A percentile compares a stretch with the other conserved stretches of the same genome.
phyloP scores from a whole-genome alignment of 2,888 invertebrate genomes.

The Troides aeacus region DNA sequence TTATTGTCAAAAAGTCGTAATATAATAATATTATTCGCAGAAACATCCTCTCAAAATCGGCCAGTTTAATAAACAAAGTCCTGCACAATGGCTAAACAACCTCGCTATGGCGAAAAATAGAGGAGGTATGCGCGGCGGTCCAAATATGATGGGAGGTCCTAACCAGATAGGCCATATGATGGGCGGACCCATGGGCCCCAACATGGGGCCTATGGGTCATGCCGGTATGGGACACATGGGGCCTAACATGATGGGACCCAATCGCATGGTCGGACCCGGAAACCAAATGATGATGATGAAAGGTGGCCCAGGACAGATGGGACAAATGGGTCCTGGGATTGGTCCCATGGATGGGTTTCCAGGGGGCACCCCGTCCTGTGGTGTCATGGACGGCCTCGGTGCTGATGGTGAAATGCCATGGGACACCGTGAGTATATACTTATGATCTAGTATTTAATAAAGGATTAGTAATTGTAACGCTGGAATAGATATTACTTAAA shows the following conservation, averaged over 20 bases:
- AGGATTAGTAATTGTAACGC: no score
- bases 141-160: conserved; percentile 76
- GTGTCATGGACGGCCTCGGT: conserved; percentile 81
- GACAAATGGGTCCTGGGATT: conserved; percentile 72
- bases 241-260: conserved; percentile 75
- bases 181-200: conserved; percentile 74
- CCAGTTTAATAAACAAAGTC: conserved; percentile 91
- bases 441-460: no score
- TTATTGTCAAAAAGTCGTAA: no score
- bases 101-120: conserved; percentile 88
- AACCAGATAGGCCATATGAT: conserved; percentile 76
- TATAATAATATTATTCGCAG: conserved; percentile 68
- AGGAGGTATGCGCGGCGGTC: conserved; percentile 79
- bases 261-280: conserved; percentile 68
- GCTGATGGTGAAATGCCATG: conserved; percentile 81
- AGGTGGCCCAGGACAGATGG: conserved; percentile 71
- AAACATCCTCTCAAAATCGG: conserved; percentile 95
- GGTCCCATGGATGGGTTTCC: conserved; percentile 79
- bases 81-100: conserved; percentile 89
- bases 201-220: conserved; percentile 73
- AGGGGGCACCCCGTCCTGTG: conserved; percentile 79
- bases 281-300: conserved; percentile 79
- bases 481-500: no score
- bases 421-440: conserved; percentile 72
- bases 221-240: conserved; percentile 74